Conservation (phyloP, 2,888 invertebrate genomes). For the Branchellion lobata region DNA sequence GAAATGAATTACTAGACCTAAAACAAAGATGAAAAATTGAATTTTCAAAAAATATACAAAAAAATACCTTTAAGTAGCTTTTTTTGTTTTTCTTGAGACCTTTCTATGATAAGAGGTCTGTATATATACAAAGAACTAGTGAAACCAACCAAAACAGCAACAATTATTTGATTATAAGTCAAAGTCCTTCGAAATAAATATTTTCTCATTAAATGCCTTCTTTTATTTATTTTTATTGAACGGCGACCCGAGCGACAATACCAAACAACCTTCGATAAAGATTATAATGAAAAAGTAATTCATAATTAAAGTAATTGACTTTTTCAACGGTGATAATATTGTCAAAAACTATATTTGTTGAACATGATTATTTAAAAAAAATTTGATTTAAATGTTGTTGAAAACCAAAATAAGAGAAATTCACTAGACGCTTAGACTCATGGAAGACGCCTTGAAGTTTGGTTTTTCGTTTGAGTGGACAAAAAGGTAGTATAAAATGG, state of each 20-base stretch:
- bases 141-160: neutral
- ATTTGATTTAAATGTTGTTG: neutral
- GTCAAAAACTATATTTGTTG: neutral
- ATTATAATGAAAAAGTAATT: neutral
- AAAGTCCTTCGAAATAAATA: neutral
- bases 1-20: too few species aligned
- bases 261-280: neutral
- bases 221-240: neutral
- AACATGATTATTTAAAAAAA: neutral
- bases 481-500: neutral
- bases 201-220: neutral
- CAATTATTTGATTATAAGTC: neutral
- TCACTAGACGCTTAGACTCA: neutral
- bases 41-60: neutral
- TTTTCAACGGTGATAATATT: too few species aligned
- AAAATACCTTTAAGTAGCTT: neutral
- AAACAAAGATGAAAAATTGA: neutral
- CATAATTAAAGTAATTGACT: too few species aligned
- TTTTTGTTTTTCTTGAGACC: neutral
- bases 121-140: constrained; percentile 3
- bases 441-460: neutral
- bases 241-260: neutral
- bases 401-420: neutral
- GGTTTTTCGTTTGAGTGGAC: constrained; percentile 11
- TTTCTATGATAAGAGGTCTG: neutral